These are phyloP conservation scores for Spilarctia lutea DNA, from an alignment of 2,888 invertebrate genomes.

Conservation along the genomic window DNA sequence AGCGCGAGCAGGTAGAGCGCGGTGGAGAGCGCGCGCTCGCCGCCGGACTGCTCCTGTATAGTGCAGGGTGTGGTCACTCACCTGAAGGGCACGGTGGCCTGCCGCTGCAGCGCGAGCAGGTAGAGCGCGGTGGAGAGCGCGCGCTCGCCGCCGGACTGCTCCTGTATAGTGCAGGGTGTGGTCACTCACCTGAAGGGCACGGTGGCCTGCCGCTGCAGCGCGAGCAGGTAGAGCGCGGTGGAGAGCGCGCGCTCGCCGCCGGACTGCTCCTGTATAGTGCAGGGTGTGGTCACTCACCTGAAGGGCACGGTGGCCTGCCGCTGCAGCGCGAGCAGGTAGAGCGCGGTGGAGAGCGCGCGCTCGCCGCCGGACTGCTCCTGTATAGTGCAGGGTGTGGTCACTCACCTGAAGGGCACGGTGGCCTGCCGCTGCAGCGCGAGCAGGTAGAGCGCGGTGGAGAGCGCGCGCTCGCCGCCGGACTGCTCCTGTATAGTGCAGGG, in stretches of 20 bases:
- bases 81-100: slow-evolving; percentile 33
- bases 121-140: neutral
- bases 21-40: slow-evolving; percentile 92
- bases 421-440: neutral
- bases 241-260: slow-evolving; percentile 90
- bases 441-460: neutral
- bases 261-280: too few species aligned
- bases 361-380: too few species aligned
- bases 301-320: slow-evolving; percentile 96
- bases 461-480: neutral
- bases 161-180: too few species aligned
- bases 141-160: neutral
- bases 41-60: too few species aligned
- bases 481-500: too few species aligned
- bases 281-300: too few species aligned
- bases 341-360: slow-evolving; percentile 95
- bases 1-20: slow-evolving; percentile 89
- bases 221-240: slow-evolving; percentile 96
- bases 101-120: neutral
- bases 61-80: too few species aligned
- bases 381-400: too few species aligned
- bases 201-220: slow-evolving; percentile 94
- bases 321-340: slow-evolving; percentile 96
- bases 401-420: neutral
- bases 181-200: slow-evolving; percentile 93